These are phyloP conservation scores for Porites cylindrica DNA, from an alignment of 92 coral and sea anemone species.

Conservation along the genomic window DNA sequence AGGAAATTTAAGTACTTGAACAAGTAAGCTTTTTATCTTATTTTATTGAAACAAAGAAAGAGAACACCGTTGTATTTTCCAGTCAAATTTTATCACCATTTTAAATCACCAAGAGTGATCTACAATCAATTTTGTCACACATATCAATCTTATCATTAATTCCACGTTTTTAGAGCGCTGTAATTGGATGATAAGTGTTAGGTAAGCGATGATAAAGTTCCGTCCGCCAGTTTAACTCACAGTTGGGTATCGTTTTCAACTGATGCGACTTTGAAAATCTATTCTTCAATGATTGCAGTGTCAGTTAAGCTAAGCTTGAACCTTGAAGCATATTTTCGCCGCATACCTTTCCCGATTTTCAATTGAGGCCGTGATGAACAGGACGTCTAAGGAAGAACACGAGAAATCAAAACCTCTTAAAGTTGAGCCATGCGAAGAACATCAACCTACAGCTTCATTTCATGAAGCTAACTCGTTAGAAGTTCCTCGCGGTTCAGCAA, in stretches of 20 bases:
- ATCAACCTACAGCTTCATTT: constrained; percentile 30
- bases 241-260: constrained; percentile 35
- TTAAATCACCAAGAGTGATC: constrained; percentile 6
- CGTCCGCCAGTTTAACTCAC: constrained; percentile 27
- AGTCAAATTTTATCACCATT: background rate
- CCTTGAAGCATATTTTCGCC: background rate
- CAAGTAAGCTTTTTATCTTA: background rate
- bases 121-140: constrained; percentile 24
- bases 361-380: constrained; percentile 40
- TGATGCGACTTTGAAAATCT: constrained; percentile 2
- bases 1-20: constrained; percentile 4
- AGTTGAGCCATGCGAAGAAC: constrained; percentile 17
- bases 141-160: constrained; percentile 45
- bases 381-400: constrained; percentile 5
- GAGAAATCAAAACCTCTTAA: constrained; percentile 39
- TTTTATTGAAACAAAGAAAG: constrained; percentile 1
- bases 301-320: background rate
- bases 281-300: constrained; percentile 3
- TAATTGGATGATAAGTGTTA: constrained; percentile 63
- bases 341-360: background rate
- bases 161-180: constrained; percentile 47
- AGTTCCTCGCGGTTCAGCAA: constrained; percentile 77
- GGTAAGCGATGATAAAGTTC: constrained; percentile 50
- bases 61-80: constrained; percentile 2
- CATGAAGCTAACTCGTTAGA: constrained; percentile 9